Evolutionary conservation across 2,113 vertebrate species (phyloP), one percentile per base, ranked within the genome.

Genomic region (Murina feae): DNA sequence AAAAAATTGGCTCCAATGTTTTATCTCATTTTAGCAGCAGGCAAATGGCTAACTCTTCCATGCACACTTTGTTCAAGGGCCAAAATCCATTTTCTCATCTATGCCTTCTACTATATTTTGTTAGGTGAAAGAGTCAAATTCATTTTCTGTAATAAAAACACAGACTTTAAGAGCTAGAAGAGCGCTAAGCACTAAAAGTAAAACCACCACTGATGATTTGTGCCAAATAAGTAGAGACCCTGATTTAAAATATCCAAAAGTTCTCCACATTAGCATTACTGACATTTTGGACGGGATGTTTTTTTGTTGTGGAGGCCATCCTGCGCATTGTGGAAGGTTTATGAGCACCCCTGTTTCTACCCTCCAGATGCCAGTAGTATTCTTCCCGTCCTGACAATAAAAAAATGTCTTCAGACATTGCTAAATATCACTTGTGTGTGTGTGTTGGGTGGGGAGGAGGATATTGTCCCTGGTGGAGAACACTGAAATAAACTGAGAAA

Each of bases 1-100:
- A 53, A 94, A 75, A 49, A 89, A 39, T 75, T 91, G 91, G 86
- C 47, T 80, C 25, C 42, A 65, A 23, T 42, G 75, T 86, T 79
- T 86, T n/a, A 53, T 82, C 55, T 86, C 32, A 75, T 95, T 95
- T 87, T n/a, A 93, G 90, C 68, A 82, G 83, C 83, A 92, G 86
- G 49, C 60, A 85, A 93, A 81, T 44, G 86, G 82, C 78, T 72
- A 82, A 94, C 60, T 37, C 39, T 95, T 91, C 53, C 9, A 8
- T 55, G 53, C 37, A 83, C 44, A 60, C 42, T 94, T 63, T 35
- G 37, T 84, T 66, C 39, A 47, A 76, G 32, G 60, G 44, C 78
- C 58, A 79, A 44, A 85, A 47, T 58, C 5, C 30, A 25, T 76
- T 86, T 78, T 81, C 6, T 63, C 17, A 23, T 63, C 14, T 21